Base-by-base conservation (phyloP, 2,888 invertebrate genomes). In the Ethmia dodecea region DNA sequence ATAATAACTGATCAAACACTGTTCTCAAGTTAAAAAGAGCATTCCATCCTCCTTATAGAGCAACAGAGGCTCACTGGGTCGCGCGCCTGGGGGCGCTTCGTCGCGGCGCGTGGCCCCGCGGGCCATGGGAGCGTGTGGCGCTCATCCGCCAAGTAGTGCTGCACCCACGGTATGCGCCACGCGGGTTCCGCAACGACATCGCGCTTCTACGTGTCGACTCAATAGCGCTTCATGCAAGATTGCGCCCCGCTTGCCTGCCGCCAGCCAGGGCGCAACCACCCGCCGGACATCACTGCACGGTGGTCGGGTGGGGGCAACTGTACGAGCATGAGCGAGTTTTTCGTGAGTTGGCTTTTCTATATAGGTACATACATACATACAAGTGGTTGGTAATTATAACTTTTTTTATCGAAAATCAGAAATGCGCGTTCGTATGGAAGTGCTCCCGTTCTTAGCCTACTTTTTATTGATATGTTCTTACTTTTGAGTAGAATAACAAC, bases 301-400 rank as follows among this genome's bases (percentile, higher is more conserved):
- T 94, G 11, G 89, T 94, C 9, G 94, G 94, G 3, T 94, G 94
- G 94, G 94, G 94, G 15, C 93, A 94, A 60, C 84, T 93, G 0
- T 92, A 91, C 54, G 94, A 94, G 75, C 90, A 92, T 40, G 93
- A 93, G 34, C 83, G 93, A 40, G 91, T 93, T 37, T 94, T 94
- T 66, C 94, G 94, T 94, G 79, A 92, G 93, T 72, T 22, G 22
- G 22, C 1, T 22, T 22, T 22, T 22, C n/a, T 22, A 3, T n/a
- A n/a, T n/a, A n/a, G n/a, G n/a, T n/a, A n/a, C n/a, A n/a, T n/a
- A n/a, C n/a, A n/a, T n/a, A n/a, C n/a, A n/a, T n/a, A n/a, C n/a
- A n/a, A n/a, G n/a, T n/a, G n/a, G n/a, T n/a, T n/a, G n/a, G n/a
- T n/a, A n/a, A n/a, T n/a, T n/a, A n/a, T n/a, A n/a, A n/a, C n/a